Base-by-base conservation (phyloP, 2,113 vertebrate genomes). In the Myotis yumanensis region DNA sequence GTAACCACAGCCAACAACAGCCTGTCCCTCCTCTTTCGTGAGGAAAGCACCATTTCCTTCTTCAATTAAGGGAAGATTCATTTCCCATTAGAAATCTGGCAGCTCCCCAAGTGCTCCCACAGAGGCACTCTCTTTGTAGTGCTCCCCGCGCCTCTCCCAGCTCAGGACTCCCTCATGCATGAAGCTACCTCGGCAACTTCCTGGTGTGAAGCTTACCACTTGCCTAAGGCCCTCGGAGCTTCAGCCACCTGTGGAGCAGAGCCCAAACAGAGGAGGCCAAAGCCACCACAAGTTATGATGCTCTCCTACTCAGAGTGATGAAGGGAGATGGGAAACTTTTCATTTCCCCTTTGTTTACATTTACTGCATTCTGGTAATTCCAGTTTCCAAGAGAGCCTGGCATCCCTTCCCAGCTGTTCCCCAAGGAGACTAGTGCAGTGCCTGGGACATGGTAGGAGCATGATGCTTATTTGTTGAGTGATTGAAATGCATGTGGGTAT, bases 1-100 rank as follows among this genome's bases (percentile, higher is more conserved):
- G n/a, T 37, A 15, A 73, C 48, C 28, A 12, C 51, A 52, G 32
- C 25, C n/a, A 17, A 32, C n/a, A 4, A 40, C 7, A 7, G 54
- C 46, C 37, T 92, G 64, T 68, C 86, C 37, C 83, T 87, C 75
- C 54, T 62, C 48, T 52, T 32, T 35, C 37, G 52, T 51, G 59
- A 77, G 90, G 90, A 90, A 93, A 92, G 52, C 71, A 14, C 20
- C 72, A 57, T 68, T 96, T 95, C 86, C 77, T 90, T 90, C 88
- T 95, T 62, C 23, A 75, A 82, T 62, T 82, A 96, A 89, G 95
- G 28, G 48, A 30, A 52, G 35, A 83, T 89, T 82, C 77, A 88
- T 77, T 91, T 94, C 84, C 89, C 43, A 35, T 84, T 72, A 82
- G 90, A 87, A 51, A 57, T 9, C n/a, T 96, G 94, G 89, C 90